Conservation (phyloP, 1,140 invertebrate species). For the Homalodisca vitripennis region DNA sequence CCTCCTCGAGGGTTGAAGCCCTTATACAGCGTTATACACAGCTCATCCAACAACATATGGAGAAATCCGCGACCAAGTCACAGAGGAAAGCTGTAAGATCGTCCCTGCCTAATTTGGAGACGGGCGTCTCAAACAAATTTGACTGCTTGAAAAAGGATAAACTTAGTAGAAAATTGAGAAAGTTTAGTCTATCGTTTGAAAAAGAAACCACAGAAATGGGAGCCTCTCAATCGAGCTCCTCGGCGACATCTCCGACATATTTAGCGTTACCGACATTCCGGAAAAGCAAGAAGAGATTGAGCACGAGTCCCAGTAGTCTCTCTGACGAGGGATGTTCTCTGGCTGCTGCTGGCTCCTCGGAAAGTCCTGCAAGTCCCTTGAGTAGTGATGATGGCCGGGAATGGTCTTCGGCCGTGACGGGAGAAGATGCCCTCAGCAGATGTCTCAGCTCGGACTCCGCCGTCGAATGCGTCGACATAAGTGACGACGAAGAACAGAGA, state of each 20-base stretch:
- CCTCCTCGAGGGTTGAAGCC: constrained; percentile 1
- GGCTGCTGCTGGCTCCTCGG: neutral
- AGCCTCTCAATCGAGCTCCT: neutral
- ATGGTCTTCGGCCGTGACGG: neutral
- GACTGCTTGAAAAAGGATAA: constrained; percentile 18
- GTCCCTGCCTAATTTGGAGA: constrained; percentile 21
- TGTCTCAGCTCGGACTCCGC: constrained; percentile 57
- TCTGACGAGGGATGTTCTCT: constrained; percentile 31
- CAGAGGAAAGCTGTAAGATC: neutral
- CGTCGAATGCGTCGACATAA: constrained; percentile 50
- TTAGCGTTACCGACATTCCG: constrained; percentile 28
- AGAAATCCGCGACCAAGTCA: neutral
- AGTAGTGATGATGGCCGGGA: constrained; percentile 1
- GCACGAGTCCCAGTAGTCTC: constrained; percentile 15
- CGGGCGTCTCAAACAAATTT: neutral
- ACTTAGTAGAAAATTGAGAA: constrained; percentile 14
- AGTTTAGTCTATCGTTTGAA: constrained; percentile 17
- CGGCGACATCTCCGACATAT: constrained; percentile 18
- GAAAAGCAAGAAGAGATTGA: constrained; percentile 12
- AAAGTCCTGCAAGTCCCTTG: neutral
- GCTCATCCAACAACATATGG: constrained; percentile 19
- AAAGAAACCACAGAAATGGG: constrained; percentile 25
- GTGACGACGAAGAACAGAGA: constrained; percentile 48
- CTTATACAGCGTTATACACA: constrained; percentile 14
- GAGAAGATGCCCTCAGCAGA: constrained; percentile 38